phyloP scores from a whole-genome alignment of 2,797 vertebrate species.

The Phalloptychus januarius region DNA sequence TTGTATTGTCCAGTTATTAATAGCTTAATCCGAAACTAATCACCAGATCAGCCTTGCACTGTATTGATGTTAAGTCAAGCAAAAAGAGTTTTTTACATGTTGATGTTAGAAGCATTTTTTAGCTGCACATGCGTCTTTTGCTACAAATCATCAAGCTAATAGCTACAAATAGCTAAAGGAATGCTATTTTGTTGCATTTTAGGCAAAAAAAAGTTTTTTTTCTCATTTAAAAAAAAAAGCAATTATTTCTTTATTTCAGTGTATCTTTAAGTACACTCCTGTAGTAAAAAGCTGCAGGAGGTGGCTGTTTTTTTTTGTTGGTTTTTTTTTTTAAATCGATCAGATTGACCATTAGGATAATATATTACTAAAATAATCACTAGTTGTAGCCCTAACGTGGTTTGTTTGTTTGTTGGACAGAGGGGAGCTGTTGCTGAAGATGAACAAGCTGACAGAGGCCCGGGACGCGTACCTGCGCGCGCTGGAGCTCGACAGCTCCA shows the following conservation, averaged over 20 bases:
- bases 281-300: not conserved
- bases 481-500: constrained; percentile 90
- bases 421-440: constrained; percentile 96
- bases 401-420: constrained; percentile 66
- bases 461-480: constrained; percentile 94
- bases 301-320: too few species aligned
- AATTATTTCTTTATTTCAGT: not conserved
- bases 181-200: not conserved
- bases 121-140: not conserved
- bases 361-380: not conserved
- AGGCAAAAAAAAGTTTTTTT: not conserved
- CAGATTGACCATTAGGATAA: not conserved
- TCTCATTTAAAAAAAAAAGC: not conserved
- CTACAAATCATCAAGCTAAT: not conserved
- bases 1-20: not conserved
- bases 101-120: not conserved
- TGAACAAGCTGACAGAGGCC: constrained; percentile 96
- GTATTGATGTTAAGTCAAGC: not conserved
- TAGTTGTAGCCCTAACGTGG: too few species aligned
- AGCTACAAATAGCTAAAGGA: too few species aligned
- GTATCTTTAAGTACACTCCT: too few species aligned
- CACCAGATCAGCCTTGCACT: not conserved
- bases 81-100: not conserved
- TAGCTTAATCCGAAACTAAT: not conserved
- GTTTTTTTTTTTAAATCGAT: too few species aligned